phyloP scores from a whole-genome alignment of 2,888 invertebrate genomes.

The Lasioglossum pauxillum region DNA sequence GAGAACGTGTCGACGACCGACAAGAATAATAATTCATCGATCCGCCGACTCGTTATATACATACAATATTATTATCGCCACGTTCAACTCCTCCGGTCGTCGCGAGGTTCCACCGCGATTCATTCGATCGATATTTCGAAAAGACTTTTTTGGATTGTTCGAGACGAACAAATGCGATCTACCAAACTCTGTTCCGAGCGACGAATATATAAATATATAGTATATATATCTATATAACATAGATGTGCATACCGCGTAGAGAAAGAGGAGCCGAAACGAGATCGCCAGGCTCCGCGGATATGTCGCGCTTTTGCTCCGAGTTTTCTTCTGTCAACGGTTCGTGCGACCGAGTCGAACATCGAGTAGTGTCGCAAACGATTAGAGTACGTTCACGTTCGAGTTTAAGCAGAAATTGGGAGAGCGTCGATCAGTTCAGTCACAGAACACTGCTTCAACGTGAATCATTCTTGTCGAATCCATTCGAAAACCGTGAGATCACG shows the following conservation, averaged over 20 bases:
- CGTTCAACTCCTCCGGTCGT: not conserved
- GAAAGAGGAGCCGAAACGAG: slow-evolving; percentile 20
- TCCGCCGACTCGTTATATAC: not conserved
- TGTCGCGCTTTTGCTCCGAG: not conserved
- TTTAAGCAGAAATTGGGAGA: not conserved
- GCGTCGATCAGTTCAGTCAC: not conserved
- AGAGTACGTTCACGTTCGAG: not conserved
- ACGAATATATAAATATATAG: not conserved
- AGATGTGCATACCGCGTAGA: not conserved
- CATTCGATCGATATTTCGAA: not conserved
- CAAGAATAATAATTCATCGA: not conserved
- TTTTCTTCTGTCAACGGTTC: slow-evolving; percentile 49
- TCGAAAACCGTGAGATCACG: not conserved
- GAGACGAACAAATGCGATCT: not conserved
- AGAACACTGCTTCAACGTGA: not conserved
- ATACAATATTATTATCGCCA: not conserved
- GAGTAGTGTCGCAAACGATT: not conserved
- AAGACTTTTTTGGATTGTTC: not conserved
- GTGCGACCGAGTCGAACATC: slow-evolving; percentile 43
- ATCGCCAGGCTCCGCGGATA: slow-evolving; percentile 35
- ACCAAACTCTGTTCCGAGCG: not conserved
- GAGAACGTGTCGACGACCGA: slow-evolving; percentile 2
- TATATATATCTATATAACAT: not conserved
- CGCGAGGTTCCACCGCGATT: not conserved
- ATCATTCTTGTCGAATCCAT: not conserved